Conservation (phyloP, 1,140 invertebrate species). For the Tetramorium parvispinum region DNA sequence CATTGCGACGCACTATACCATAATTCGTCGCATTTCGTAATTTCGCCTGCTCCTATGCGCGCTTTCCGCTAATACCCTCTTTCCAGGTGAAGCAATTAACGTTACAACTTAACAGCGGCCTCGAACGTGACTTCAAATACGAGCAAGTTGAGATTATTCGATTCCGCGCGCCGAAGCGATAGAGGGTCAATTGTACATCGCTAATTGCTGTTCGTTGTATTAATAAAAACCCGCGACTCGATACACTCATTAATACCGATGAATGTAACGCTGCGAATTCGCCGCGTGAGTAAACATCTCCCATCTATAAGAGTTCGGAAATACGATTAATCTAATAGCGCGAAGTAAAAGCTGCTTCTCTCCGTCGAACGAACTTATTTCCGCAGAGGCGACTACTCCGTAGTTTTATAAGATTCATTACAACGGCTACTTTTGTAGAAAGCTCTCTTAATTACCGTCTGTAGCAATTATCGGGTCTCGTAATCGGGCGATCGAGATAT, state of each 20-base stretch:
- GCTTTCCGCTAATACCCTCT: neutral
- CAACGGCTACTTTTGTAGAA: conserved; percentile 47
- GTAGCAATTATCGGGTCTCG: conserved; percentile 50
- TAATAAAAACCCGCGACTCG: conserved; percentile 1
- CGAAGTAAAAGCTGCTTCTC: conserved; percentile 24
- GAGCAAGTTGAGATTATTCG: conserved; percentile 46
- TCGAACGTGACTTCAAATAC: conserved; percentile 38
- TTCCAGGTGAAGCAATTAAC: conserved; percentile 33
- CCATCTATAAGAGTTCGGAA: conserved; percentile 3
- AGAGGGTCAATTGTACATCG: neutral
- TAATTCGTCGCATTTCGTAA: conserved; percentile 42
- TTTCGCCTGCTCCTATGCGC: neutral
- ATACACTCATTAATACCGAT: conserved; percentile 6
- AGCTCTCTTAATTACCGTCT: conserved; percentile 54
- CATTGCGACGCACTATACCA: conserved; percentile 7
- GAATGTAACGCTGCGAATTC: neutral
- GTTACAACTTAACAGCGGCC: conserved; percentile 22
- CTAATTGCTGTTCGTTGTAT: conserved; percentile 8
- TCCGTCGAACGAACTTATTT: conserved; percentile 8
- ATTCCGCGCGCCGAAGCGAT: conserved; percentile 9
- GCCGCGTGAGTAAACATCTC: neutral
- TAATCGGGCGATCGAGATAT: conserved; percentile 52
- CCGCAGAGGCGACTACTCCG: conserved; percentile 22
- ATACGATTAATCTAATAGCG: conserved; percentile 44
- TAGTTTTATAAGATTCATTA: conserved; percentile 59